A percentile compares a stretch with the other conserved stretches of the same genome.
phyloP scores from a whole-genome alignment of 2,113 vertebrate genomes.

The Rafetus swinhoei region DNA sequence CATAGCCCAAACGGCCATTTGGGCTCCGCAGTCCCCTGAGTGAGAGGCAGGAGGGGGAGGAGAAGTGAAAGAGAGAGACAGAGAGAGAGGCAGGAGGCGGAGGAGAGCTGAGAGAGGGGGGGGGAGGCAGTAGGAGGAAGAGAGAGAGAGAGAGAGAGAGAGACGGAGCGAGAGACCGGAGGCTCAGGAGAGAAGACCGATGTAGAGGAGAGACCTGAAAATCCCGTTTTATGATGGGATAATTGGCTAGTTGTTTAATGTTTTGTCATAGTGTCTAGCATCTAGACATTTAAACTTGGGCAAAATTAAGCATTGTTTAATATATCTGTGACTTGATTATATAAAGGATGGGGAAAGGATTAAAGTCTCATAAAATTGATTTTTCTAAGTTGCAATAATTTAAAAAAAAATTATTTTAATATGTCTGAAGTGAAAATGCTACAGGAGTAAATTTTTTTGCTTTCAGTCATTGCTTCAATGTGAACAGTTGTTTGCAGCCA shows the following conservation, averaged over 20 bases:
- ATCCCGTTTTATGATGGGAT: too few relatives aligned
- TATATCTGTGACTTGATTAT: neutral
- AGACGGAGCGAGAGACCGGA: too few relatives aligned
- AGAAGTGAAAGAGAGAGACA: too few relatives aligned
- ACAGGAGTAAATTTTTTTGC: neutral
- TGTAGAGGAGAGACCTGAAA: too few relatives aligned
- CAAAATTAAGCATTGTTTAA: neutral
- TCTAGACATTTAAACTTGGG: neutral
- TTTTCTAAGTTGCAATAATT: neutral
- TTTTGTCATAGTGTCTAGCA: neutral
- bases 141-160: too few relatives aligned
- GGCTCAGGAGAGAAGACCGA: too few relatives aligned
- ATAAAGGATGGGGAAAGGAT: neutral
- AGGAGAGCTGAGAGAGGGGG: too few relatives aligned
- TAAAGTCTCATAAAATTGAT: neutral
- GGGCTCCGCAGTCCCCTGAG: too few relatives aligned
- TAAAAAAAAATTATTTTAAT: neutral
- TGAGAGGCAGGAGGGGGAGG: too few relatives aligned
- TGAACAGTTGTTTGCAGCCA: neutral
- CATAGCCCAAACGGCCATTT: too few relatives aligned
- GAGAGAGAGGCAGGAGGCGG: too few relatives aligned
- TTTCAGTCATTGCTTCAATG: neutral
- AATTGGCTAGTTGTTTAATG: neutral
- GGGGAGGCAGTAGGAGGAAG: too few relatives aligned
- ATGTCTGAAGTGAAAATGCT: rapidly evolving